These are phyloP conservation scores for Enhydra lutris DNA, from an alignment of 2,113 vertebrate species.

Conservation along the genomic window DNA sequence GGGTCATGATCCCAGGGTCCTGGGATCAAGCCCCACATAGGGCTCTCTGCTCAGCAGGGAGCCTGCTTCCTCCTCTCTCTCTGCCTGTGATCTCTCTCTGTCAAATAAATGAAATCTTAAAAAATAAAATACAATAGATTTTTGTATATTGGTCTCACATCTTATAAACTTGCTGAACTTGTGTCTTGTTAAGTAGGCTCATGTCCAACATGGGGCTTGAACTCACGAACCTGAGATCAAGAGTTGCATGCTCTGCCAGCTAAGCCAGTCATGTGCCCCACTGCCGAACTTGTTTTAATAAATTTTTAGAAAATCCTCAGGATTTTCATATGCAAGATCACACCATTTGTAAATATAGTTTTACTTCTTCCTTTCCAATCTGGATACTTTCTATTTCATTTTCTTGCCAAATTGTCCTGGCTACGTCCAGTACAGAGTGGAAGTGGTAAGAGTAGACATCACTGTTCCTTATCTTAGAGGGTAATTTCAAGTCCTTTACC, in stretches of 20 bases:
- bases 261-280: too few species aligned
- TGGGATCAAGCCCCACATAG: too few species aligned
- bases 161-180: neutral
- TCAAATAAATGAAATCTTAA: too few species aligned
- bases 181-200: neutral
- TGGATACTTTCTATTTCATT: neutral
- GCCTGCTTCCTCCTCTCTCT: too few species aligned
- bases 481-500: neutral
- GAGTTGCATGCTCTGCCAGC: too few species aligned
- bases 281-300: neutral
- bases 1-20: too few species aligned
- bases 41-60: too few species aligned
- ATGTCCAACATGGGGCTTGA: neutral
- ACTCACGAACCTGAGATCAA: neutral
- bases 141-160: neutral
- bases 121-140: neutral
- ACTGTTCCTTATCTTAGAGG: neutral
- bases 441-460: neutral
- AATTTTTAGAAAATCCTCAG: neutral
- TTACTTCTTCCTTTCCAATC: neutral
- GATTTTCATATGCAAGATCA: neutral
- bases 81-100: too few species aligned
- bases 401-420: neutral
- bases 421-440: neutral
- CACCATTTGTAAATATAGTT: neutral